Base-by-base conservation (phyloP, 2,888 invertebrate genomes). In the Lasioglossum pauxillum region DNA sequence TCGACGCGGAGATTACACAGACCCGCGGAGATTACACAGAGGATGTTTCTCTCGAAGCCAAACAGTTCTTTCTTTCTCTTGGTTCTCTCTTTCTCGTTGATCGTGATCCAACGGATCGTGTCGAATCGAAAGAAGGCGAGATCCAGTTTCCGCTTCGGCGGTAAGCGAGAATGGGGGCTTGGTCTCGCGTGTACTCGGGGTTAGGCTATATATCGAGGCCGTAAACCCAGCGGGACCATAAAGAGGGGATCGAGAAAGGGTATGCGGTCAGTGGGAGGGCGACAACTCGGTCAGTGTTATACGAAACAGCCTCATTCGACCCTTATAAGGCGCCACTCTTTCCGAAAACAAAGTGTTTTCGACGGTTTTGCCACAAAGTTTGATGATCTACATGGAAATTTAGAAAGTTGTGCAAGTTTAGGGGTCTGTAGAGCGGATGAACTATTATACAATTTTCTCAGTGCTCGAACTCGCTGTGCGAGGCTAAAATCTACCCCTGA, bases 41-140 rank as follows among this genome's bases (percentile, higher is more conserved):
- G 67, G 77, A 49, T 77, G 77, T 53, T 78, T 23, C 27, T 46
- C 49, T 0, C 41, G 69, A 69, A 38, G 69, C 23, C 35, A 69
- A 69, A 69, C 69, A 35, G 14, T n/a, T n/a, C 23, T 53, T 53
- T 53, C 10, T n/a, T 53, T 53, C n/a, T n/a, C 69, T 38, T 23
- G 69, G 12, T 69, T 8, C 64, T 41, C n/a, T 53, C 5, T 41
- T n/a, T 53, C 10, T 41, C 23, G 69, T 41, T 31, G 41, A 35
- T 69, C 69, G 14, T n/a, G 38, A 69, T n/a, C 69, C 23, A 38
- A n/a, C n/a, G 5, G 12, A 69, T 38, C 41, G n/a, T 12, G 38
- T 41, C 0, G 23, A n/a, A 41, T 12, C 12, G n/a, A 23, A 69
- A 38, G n/a, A 69, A 35, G 19, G 67, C 67, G 35, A 35, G 31